phyloP scores from a whole-genome alignment of 1,140 invertebrate species.

The Drosophila saltans region DNA sequence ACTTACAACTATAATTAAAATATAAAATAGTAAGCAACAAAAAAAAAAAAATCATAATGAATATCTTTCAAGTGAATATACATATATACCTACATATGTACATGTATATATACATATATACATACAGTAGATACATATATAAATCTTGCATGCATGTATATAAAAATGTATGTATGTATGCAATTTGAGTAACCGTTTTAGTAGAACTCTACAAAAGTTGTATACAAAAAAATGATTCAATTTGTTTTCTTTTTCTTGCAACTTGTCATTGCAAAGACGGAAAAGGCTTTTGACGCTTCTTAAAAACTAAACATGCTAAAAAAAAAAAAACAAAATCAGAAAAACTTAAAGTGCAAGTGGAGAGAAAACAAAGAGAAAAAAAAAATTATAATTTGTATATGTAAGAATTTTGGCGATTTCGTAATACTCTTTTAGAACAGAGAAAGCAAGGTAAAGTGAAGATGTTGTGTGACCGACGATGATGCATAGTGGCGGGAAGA shows the following conservation, averaged over 20 bases:
- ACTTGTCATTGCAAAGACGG: slow-evolving; percentile 5
- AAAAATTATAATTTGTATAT: slow-evolving; percentile 21
- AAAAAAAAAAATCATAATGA: slow-evolving; percentile 36
- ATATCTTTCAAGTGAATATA: slow-evolving; percentile 55
- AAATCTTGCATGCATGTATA: slow-evolving; percentile 36
- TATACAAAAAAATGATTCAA: slow-evolving; percentile 43
- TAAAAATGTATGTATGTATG: neutral
- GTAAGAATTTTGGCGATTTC: slow-evolving; percentile 49
- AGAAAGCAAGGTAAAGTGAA: slow-evolving; percentile 18
- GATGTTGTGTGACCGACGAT: slow-evolving; percentile 6
- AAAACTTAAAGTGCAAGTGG: slow-evolving; percentile 27
- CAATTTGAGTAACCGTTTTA: slow-evolving; percentile 53
- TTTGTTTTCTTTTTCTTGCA: slow-evolving; percentile 16
- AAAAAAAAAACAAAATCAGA: slow-evolving; percentile 31
- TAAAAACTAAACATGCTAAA: slow-evolving; percentile 74
- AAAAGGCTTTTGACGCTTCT: slow-evolving; percentile 30
- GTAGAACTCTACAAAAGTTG: slow-evolving; percentile 41
- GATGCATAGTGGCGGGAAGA: neutral
- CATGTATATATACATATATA: slow-evolving; percentile 24
- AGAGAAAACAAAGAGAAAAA: slow-evolving; percentile 9
- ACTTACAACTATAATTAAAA: slow-evolving; percentile 61
- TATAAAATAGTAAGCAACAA: slow-evolving; percentile 57
- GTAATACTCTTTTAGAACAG: slow-evolving; percentile 71
- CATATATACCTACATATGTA: slow-evolving; percentile 37
- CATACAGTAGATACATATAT: slow-evolving; percentile 14